These are phyloP conservation scores for Microctenopoma steveboyesi DNA, from an alignment of 2,797 vertebrate species.

Conservation along the genomic window DNA sequence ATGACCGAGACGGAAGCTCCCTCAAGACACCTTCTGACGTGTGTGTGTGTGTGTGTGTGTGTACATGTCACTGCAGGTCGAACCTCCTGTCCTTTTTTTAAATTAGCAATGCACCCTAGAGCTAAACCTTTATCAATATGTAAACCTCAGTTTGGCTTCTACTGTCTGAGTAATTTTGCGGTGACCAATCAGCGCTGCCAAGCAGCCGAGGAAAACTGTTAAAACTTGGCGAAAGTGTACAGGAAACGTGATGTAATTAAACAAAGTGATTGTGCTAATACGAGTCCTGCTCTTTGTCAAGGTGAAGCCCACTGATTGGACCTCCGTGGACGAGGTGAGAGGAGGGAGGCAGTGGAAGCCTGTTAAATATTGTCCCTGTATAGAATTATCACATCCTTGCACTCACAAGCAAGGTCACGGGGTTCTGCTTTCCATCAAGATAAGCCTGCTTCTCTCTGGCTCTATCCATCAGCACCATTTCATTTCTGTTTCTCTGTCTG, in stretches of 20 bases:
- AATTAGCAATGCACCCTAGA: constrained; percentile 1
- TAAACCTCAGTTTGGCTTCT: too few species aligned
- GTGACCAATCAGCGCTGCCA: not conserved
- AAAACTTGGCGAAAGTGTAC: not conserved
- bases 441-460: constrained; percentile 35
- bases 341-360: constrained; percentile 30
- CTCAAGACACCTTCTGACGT: constrained; percentile 37
- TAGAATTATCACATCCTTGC: constrained; percentile 53
- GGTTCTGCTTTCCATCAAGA: constrained; percentile 73
- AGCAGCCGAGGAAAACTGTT: too few species aligned
- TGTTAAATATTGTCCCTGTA: constrained; percentile 50
- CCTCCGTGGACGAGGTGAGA: constrained; percentile 56
- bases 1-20: constrained; percentile 57
- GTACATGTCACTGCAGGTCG: constrained; percentile 28
- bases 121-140: too few species aligned
- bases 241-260: constrained; percentile 31
- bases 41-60: constrained; percentile 21
- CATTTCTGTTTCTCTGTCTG: constrained; percentile 20
- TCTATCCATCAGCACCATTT: constrained; percentile 22
- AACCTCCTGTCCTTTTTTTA: constrained; percentile 28
- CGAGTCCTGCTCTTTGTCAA: constrained; percentile 59
- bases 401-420: constrained; percentile 32
- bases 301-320: constrained; percentile 40
- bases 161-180: too few species aligned
- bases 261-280: constrained; percentile 36